Evolutionary conservation across 2,113 vertebrate species (phyloP).

Genomic region (Brachyistius frenatus): DNA sequence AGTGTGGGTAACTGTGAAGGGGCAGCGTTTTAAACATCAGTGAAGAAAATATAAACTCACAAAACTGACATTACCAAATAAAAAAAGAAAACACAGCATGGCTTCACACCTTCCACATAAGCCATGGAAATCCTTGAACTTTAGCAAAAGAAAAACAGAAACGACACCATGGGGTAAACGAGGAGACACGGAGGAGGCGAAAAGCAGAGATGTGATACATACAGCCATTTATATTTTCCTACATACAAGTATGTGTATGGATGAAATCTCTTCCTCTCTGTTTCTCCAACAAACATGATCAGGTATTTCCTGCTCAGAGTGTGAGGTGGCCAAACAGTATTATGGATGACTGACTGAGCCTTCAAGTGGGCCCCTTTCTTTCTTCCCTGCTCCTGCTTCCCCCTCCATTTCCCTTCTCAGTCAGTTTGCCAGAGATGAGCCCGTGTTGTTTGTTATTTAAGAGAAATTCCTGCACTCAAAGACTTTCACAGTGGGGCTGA

Average conservation of each 20-base stretch:
- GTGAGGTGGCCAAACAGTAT: slow-evolving; percentile 60
- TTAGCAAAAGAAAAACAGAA: slow-evolving; percentile 30
- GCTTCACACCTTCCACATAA: slow-evolving; percentile 29
- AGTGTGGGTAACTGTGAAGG: slow-evolving; percentile 12
- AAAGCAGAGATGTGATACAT: slow-evolving; percentile 37
- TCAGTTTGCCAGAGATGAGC: slow-evolving; percentile 23
- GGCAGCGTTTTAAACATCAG: slow-evolving; percentile 19
- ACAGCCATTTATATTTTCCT: slow-evolving; percentile 40
- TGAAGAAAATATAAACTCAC: slow-evolving; percentile 27
- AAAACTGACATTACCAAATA: slow-evolving; percentile 9
- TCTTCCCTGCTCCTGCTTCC: slow-evolving; percentile 35
- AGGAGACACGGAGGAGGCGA: slow-evolving; percentile 36
- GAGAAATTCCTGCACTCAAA: not conserved
- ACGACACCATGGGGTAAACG: slow-evolving; percentile 2
- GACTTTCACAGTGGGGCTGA: not conserved
- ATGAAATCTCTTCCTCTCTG: slow-evolving; percentile 17
- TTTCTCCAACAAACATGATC: slow-evolving; percentile 49
- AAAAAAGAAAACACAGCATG: slow-evolving; percentile 1
- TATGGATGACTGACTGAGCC: slow-evolving; percentile 68
- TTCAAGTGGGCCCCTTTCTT: slow-evolving; percentile 59
- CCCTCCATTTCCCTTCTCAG: slow-evolving; percentile 17
- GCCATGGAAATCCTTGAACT: slow-evolving; percentile 41
- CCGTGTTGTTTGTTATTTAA: slow-evolving; percentile 26
- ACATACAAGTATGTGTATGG: slow-evolving; percentile 27
- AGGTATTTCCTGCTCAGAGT: slow-evolving; percentile 74